phyloP scores from a whole-genome alignment of 2,888 invertebrate genomes.

The Lathronympha strigana region DNA sequence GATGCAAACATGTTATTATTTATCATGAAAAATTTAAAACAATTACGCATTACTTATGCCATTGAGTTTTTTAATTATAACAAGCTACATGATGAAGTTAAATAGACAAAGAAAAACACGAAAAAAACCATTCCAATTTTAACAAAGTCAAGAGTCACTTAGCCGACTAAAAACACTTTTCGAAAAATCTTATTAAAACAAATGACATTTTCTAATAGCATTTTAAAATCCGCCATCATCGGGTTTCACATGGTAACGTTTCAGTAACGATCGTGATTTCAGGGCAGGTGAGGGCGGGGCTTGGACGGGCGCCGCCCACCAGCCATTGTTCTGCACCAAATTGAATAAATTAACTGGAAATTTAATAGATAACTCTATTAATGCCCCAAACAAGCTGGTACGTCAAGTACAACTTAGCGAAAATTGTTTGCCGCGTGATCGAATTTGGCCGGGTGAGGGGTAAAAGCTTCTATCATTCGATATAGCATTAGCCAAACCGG shows the following conservation, averaged over 20 bases:
- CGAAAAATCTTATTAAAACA: conserved; percentile 11
- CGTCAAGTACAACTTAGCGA: conserved; percentile 53
- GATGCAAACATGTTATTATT: no score
- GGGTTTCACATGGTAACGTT: conserved; percentile 22
- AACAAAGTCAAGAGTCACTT: no score
- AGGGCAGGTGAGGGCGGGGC: conserved; percentile 73
- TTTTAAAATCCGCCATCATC: conserved; percentile 31
- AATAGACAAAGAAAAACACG: no score
- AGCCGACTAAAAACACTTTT: no score
- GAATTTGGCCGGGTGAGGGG: conserved; percentile 67
- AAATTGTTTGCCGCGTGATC: conserved; percentile 70
- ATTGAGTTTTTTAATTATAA: no score
- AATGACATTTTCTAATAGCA: conserved; percentile 25
- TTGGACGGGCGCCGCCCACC: conserved; percentile 66
- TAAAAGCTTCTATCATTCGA: conserved; percentile 26
- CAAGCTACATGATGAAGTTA: no score
- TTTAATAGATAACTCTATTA: conserved; percentile 79
- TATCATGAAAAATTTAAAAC: no score
- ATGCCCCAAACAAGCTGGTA: conserved; percentile 70
- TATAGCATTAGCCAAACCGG: conserved; percentile 15
- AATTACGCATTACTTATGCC: no score
- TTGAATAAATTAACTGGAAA: conserved; percentile 82
- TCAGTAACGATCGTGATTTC: conserved; percentile 40
- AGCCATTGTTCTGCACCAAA: conserved; percentile 73
- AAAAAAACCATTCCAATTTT: no score